Conservation (phyloP, 2,797 vertebrate genomes). For the Poeciliopsis paucimaculata region DNA sequence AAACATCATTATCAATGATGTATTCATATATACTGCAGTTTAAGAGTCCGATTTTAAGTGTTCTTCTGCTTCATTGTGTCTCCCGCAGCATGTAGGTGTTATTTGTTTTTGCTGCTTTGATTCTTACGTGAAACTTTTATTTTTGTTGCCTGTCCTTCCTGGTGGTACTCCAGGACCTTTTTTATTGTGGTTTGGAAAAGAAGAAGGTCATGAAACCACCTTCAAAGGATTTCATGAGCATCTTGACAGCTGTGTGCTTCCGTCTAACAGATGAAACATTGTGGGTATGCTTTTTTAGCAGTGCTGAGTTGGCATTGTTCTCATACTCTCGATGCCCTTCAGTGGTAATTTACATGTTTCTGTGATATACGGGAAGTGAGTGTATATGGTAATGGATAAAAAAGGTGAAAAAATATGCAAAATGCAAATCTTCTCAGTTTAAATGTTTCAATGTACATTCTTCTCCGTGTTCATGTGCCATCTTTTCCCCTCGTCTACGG, state of each 20-base stretch:
- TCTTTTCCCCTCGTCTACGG: neutral
- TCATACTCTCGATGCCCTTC: slow-evolving; percentile 56
- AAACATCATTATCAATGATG: neutral
- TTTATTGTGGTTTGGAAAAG: slow-evolving; percentile 14
- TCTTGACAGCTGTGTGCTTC: slow-evolving; percentile 15
- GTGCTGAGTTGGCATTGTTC: slow-evolving; percentile 60
- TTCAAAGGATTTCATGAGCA: slow-evolving; percentile 28
- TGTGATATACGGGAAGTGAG: slow-evolving; percentile 8
- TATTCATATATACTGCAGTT: neutral
- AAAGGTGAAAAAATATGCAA: slow-evolving; percentile 3
- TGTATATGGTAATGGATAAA: neutral
- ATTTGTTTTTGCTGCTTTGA: slow-evolving; percentile 16
- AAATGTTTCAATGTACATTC: slow-evolving; percentile 9
- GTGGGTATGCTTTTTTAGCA: slow-evolving; percentile 10
- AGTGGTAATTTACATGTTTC: slow-evolving; percentile 54
- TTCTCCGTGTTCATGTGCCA: neutral
- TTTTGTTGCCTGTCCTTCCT: neutral
- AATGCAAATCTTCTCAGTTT: slow-evolving; percentile 6
- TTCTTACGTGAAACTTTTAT: slow-evolving; percentile 33
- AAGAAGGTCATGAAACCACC: slow-evolving; percentile 25
- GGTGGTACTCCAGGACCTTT: neutral
- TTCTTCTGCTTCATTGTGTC: neutral
- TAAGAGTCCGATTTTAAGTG: neutral
- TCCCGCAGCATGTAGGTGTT: slow-evolving; percentile 32
- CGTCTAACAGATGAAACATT: slow-evolving; percentile 32